Evolutionary conservation across 2,888 invertebrate species (phyloP).

Genomic region (Drosophila neonasuta): DNA sequence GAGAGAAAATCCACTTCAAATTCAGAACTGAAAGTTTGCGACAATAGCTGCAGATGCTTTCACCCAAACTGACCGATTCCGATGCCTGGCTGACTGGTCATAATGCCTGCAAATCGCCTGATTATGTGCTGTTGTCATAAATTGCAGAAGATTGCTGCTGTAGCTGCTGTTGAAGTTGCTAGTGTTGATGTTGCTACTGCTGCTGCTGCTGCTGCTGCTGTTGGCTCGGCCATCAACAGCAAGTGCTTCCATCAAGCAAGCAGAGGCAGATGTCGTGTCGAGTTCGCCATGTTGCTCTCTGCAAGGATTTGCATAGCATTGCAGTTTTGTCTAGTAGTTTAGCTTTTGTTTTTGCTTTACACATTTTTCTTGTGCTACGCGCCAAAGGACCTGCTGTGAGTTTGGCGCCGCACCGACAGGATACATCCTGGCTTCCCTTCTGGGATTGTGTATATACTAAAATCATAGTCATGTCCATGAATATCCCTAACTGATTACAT

Average conservation of each 20-base stretch:
- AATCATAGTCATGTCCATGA: constrained; percentile 77
- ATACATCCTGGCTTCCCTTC: not conserved
- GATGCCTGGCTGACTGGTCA: constrained; percentile 30
- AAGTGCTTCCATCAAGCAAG: constrained; percentile 53
- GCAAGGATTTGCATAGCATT: constrained; percentile 69
- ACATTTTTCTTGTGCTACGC: constrained; percentile 21
- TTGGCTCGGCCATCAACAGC: constrained; percentile 30
- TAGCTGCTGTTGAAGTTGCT: constrained; percentile 4
- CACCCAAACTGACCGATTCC: constrained; percentile 19
- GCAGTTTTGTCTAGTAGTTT: constrained; percentile 52
- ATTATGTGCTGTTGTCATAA: constrained; percentile 60
- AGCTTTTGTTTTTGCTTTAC: constrained; percentile 26
- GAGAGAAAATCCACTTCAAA: not conserved
- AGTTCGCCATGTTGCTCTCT: constrained; percentile 55
- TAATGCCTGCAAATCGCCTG: constrained; percentile 75
- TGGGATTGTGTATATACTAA: constrained; percentile 50
- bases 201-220: constrained; percentile 7
- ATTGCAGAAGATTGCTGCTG: constrained; percentile 20
- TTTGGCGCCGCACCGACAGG: constrained; percentile 53
- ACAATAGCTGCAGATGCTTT: constrained; percentile 28
- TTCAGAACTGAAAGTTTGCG: not conserved
- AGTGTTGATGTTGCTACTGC: not conserved
- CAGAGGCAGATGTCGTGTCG: constrained; percentile 55
- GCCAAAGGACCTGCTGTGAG: constrained; percentile 60
- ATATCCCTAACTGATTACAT: constrained; percentile 74